Conservation (phyloP, 2,113 vertebrate genomes). For the Festucalex cinctus region DNA sequence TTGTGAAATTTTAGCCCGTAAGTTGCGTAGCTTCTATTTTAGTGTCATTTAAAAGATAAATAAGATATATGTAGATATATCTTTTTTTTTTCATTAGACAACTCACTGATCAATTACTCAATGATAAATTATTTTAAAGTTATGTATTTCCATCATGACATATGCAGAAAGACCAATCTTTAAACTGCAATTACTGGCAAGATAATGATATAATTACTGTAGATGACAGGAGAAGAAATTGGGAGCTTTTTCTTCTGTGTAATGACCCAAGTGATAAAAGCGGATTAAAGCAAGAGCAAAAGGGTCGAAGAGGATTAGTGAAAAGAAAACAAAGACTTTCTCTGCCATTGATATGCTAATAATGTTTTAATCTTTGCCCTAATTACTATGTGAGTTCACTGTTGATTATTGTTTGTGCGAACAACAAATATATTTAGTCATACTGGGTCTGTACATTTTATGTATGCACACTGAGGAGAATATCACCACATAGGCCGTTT, state of each 20-base stretch:
- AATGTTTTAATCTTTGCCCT: slow-evolving; percentile 24
- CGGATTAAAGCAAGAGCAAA: slow-evolving; percentile 8
- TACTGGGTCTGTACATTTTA: not conserved
- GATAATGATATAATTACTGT: slow-evolving; percentile 32
- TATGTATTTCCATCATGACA: slow-evolving; percentile 8
- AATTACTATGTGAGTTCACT: slow-evolving; percentile 10
- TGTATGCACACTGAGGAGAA: not conserved
- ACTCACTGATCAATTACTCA: not conserved
- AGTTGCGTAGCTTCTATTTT: not conserved
- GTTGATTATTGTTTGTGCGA: slow-evolving; percentile 26
- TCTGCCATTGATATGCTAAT: slow-evolving; percentile 13
- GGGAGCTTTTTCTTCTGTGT: slow-evolving; percentile 2
- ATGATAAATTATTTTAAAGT: not conserved
- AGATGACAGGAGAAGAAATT: slow-evolving; percentile 31
- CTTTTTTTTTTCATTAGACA: no score
- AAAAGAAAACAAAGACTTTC: slow-evolving; percentile 35
- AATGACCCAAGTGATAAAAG: slow-evolving; percentile 9
- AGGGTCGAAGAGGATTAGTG: slow-evolving; percentile 22
- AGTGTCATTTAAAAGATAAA: not conserved
- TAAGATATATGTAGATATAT: not conserved
- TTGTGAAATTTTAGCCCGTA: not conserved
- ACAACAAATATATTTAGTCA: not conserved
- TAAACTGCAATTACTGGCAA: slow-evolving; percentile 37
- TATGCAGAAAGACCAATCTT: slow-evolving; percentile 16
- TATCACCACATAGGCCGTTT: no score